These are phyloP conservation scores for Barypeithes pellucidus DNA, from an alignment of 2,888 invertebrate species.

Conservation along the genomic window DNA sequence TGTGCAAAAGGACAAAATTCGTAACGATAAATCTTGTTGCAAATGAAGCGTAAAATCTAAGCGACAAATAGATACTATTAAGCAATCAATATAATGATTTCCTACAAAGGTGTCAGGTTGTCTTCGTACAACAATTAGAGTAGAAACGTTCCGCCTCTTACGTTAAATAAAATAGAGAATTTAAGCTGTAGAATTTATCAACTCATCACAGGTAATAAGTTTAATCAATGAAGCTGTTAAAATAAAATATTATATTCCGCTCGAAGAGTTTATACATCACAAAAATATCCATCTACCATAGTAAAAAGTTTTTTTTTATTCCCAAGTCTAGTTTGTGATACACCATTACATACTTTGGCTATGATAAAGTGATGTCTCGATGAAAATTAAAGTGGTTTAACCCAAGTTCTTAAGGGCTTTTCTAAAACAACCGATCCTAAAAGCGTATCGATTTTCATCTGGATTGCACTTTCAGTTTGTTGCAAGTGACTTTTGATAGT, in stretches of 20 bases:
- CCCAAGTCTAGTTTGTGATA: too few species aligned
- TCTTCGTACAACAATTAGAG: slow-evolving; percentile 30
- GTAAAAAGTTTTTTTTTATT: too few species aligned
- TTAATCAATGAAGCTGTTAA: neutral
- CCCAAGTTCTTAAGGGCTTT: slow-evolving; percentile 10
- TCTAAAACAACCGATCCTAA: slow-evolving; percentile 16
- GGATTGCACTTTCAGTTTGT: slow-evolving; percentile 10
- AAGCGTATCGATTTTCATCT: slow-evolving; percentile 31
- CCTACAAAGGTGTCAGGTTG: slow-evolving; percentile 28
- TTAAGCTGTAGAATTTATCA: slow-evolving; percentile 7
- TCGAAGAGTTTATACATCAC: too few species aligned
- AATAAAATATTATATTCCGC: neutral
- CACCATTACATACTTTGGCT: neutral
- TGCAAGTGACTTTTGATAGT: slow-evolving; percentile 16
- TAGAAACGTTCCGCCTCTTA: slow-evolving; percentile 1
- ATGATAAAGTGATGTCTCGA: slow-evolving; percentile 10
- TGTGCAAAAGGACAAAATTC: slow-evolving; percentile 9
- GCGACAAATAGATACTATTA: slow-evolving; percentile 43
- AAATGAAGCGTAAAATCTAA: slow-evolving; percentile 28
- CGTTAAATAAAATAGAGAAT: slow-evolving; percentile 13
- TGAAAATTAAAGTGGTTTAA: slow-evolving; percentile 11
- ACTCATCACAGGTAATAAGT: neutral
- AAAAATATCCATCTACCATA: too few species aligned
- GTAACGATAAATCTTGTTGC: slow-evolving; percentile 27
- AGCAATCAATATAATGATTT: slow-evolving; percentile 41